Base-by-base conservation (phyloP, 2,888 invertebrate species). In the Thereva nobilitata region DNA sequence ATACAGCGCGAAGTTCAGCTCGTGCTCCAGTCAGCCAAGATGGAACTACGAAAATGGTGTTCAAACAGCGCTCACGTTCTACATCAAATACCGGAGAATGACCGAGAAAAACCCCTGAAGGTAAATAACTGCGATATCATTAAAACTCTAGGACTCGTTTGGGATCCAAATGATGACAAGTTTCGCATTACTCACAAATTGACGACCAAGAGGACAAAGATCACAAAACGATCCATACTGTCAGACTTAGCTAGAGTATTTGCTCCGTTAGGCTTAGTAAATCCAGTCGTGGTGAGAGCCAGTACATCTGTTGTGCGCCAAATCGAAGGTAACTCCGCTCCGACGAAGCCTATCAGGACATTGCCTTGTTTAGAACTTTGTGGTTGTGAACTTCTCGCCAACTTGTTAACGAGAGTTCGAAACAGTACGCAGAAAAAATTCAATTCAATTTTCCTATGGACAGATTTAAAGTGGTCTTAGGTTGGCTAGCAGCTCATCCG, bases 41-140 rank as follows among this genome's bases (percentile, higher is more conserved):
- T 72, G 40, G 53, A 68, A 5, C 56, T 71, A 4, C 53, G 66
- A 12, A 72, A 72, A 40, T 72, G 71, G 70, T 56, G 64, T 68
- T 45, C 70, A 3, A 72, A 71, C 47, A 47, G 55, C 9, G 12
- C 45, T 41, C 0, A 3, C 0, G 2, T 71, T 34, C 4, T 53
- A 10, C 2, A 38, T 2, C 5, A 38, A 37, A 37, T 53, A 5
- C 10, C 53, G 3, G 10, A 8, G 5, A 10, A 12, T 37, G 38
- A 37, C 4, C 35, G 37, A 6, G 53, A n/a, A 34, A 53, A 38
- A 38, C 35, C 38, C 8, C 4, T 53, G 3, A 55, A 41, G 7
- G 41, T 53, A 4, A n/a, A 41, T 9, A 42, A 42, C 34, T 41
- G 2, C 10, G 55, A 55, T 2, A 23, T 55, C 2, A 55, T 55